phyloP scores from a whole-genome alignment of 1,140 invertebrate species.

The Zaprionus africanus region DNA sequence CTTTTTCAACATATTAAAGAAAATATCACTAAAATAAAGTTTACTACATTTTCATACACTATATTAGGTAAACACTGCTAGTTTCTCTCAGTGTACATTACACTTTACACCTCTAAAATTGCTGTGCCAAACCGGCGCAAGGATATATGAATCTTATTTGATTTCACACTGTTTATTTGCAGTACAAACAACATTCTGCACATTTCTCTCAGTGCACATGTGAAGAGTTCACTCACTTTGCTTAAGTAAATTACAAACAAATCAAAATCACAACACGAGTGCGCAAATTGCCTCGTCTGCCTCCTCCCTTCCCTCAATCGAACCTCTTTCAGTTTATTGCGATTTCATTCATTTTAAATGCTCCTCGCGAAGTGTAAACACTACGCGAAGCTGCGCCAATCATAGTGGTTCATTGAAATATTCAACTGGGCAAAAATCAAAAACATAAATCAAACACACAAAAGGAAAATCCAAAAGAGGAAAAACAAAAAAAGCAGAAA shows the following conservation, averaged over 20 bases:
- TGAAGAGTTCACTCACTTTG: neutral
- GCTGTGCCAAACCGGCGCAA: too few relatives aligned
- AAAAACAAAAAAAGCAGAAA: conserved; percentile 23
- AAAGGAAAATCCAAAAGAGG: conserved; percentile 64
- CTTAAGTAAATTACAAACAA: conserved; percentile 30
- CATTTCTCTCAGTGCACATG: neutral
- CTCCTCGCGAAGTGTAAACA: conserved; percentile 41
- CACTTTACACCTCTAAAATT: too few relatives aligned
- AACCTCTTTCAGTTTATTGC: conserved; percentile 33
- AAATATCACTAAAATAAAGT: neutral
- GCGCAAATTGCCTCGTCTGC: neutral
- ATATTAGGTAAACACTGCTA: neutral
- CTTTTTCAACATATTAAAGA: too few relatives aligned
- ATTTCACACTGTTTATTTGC: neutral
- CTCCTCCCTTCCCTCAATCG: neutral
- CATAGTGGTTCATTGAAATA: conserved; percentile 41
- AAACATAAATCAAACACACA: conserved; percentile 74
- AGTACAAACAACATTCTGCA: neutral
- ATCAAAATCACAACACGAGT: conserved; percentile 14
- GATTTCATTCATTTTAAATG: conserved; percentile 70
- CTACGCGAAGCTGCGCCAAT: conserved; percentile 15
- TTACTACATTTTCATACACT: neutral
- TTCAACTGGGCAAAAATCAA: conserved; percentile 14
- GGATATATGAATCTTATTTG: neutral
- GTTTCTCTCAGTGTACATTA: neutral